Evolutionary conservation across 2,113 vertebrate genomes (phyloP).

Genomic region (Ageneiosus marmoratus): DNA sequence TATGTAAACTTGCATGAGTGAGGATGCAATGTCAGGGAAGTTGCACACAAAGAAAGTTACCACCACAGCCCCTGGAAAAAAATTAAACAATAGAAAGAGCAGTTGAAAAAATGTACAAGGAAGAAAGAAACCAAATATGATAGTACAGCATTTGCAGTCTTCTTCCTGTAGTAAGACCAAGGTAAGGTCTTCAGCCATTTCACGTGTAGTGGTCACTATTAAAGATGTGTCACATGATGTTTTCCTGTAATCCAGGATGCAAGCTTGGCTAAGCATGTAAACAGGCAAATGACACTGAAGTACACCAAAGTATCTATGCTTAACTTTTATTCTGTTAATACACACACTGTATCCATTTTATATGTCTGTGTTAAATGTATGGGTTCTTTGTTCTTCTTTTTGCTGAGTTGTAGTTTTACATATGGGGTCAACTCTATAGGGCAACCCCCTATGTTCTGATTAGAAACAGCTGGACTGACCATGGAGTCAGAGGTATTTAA

Average conservation of each 20-base stretch:
- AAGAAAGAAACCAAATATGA: neutral
- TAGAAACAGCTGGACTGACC: too few species aligned
- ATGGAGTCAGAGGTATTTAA: too few species aligned
- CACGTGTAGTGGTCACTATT: conserved; percentile 73
- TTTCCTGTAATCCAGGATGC: conserved; percentile 72
- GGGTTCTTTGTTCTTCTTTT: too few species aligned
- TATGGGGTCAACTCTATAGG: too few species aligned
- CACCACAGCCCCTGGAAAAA: conserved; percentile 71
- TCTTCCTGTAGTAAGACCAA: neutral
- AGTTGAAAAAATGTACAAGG: neutral
- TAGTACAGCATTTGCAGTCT: neutral
- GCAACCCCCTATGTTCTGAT: too few species aligned
- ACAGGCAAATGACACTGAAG: conserved; percentile 68
- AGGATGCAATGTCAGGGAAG: conserved; percentile 76
- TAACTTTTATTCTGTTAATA: too few species aligned
- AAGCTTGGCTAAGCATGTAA: conserved; percentile 57
- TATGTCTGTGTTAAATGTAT: too few species aligned
- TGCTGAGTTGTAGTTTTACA: too few species aligned
- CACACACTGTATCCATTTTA: too few species aligned
- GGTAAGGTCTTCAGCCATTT: conserved; percentile 73
- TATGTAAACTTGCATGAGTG: conserved; percentile 76
- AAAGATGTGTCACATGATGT: conserved; percentile 62
- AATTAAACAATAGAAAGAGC: conserved; percentile 1
- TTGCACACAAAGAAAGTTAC: conserved; percentile 76
- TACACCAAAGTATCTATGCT: too few species aligned